A percentile compares a stretch with the other conserved stretches of the same genome.
phyloP scores from a whole-genome alignment of 1,140 invertebrate species.

The Scaptomyza pallida region DNA sequence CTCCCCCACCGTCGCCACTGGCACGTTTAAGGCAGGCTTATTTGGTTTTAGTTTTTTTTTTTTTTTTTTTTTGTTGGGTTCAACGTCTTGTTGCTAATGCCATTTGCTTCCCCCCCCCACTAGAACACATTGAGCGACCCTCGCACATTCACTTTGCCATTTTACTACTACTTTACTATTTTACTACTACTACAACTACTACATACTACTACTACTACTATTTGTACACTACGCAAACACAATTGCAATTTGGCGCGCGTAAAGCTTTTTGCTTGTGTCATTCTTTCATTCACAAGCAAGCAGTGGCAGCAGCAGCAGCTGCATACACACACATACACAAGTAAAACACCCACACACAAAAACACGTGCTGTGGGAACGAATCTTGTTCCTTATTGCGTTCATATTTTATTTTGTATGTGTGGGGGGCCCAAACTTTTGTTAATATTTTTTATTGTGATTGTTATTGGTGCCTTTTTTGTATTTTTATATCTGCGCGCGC shows the following conservation, averaged over 20 bases:
- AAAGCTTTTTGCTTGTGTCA: slow-evolving; percentile 23
- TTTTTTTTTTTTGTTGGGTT: slow-evolving; percentile 27
- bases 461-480: slow-evolving; percentile 2
- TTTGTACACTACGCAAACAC: slow-evolving; percentile 15
- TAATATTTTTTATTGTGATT: slow-evolving; percentile 14
- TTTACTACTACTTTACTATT: slow-evolving; percentile 5
- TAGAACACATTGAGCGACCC: slow-evolving; percentile 37
- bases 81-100: slow-evolving; percentile 47
- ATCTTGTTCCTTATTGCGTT: neutral
- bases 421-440: neutral
- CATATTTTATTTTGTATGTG: neutral
- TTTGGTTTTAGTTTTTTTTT: neutral
- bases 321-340: slow-evolving; percentile 19
- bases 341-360: neutral
- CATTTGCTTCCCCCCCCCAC: neutral
- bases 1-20: neutral
- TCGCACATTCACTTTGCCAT: slow-evolving; percentile 23
- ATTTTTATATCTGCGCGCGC: neutral
- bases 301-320: too few relatives aligned
- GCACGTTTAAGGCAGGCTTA: too few relatives aligned
- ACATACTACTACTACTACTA: slow-evolving; percentile 11
- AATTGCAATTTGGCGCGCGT: slow-evolving; percentile 39
- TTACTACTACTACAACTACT: slow-evolving; percentile 13
- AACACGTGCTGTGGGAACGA: neutral
- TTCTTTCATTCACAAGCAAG: slow-evolving; percentile 43